phyloP scores from a whole-genome alignment of 2,113 vertebrate genomes.

The Sarotherodon lohbergeri region DNA sequence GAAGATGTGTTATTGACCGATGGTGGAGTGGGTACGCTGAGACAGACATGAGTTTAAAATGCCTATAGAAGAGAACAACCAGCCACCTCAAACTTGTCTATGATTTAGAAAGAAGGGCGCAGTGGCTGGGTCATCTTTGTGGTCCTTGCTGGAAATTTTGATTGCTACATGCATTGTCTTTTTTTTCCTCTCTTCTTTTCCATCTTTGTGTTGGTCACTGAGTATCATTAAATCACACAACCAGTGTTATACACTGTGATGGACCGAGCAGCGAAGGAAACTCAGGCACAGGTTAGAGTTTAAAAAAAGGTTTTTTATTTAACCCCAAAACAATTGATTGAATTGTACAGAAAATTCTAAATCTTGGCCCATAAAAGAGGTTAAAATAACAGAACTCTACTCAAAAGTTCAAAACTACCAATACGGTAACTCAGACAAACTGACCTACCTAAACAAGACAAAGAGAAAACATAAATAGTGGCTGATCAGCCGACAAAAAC shows the following conservation, averaged over 20 bases:
- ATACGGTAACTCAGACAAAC: background rate
- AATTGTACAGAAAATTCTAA: background rate
- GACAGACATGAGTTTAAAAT: background rate
- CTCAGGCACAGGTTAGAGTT: background rate
- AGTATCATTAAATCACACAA: background rate
- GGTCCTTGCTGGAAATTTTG: background rate
- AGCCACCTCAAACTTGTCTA: background rate
- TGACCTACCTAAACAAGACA: background rate
- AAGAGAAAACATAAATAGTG: background rate
- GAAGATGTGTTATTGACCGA: slow-evolving; percentile 38
- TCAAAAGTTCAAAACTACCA: background rate
- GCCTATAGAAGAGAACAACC: background rate
- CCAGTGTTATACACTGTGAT: background rate
- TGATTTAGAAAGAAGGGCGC: background rate
- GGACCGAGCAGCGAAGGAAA: background rate
- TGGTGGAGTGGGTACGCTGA: background rate
- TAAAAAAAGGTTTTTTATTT: background rate
- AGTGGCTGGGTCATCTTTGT: background rate
- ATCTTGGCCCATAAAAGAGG: background rate
- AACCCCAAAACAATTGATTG: background rate
- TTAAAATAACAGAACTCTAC: background rate
- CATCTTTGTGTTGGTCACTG: background rate
- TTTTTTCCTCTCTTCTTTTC: background rate
- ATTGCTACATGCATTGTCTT: background rate
- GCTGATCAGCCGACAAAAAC: background rate